These are phyloP conservation scores for Nylanderia fulva DNA, from an alignment of 1,140 invertebrate species.

Conservation along the genomic window DNA sequence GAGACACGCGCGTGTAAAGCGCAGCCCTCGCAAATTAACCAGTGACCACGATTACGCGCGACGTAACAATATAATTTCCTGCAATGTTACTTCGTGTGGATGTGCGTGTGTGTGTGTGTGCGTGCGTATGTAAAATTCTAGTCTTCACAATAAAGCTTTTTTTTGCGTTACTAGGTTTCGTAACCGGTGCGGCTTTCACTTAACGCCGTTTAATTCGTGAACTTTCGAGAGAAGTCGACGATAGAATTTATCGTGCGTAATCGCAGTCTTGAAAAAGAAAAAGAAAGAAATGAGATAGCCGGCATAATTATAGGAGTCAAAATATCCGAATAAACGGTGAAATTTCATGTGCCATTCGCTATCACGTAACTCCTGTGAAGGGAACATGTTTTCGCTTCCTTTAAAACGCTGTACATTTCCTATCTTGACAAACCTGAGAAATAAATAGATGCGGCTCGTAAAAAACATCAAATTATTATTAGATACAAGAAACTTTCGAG, in stretches of 20 bases:
- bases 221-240: constrained; percentile 59
- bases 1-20: not conserved
- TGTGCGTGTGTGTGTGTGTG: too few relatives aligned
- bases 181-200: constrained; percentile 67
- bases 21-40: constrained; percentile 3
- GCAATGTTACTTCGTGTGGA: not conserved
- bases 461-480: not conserved
- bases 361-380: not conserved
- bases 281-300: not conserved
- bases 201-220: constrained; percentile 68
- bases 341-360: not conserved
- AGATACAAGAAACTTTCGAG: not conserved
- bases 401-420: not conserved
- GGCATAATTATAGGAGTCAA: constrained; percentile 10
- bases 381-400: not conserved
- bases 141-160: constrained; percentile 21
- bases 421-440: not conserved
- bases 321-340: not conserved
- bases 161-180: constrained; percentile 44
- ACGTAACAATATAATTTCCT: constrained; percentile 13
- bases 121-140: not conserved
- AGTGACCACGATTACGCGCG: not conserved
- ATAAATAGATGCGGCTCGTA: not conserved
- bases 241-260: constrained; percentile 35
- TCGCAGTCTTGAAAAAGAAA: not conserved